Evolutionary conservation across 2,113 vertebrate species (phyloP).

Genomic region (Cryptotis parvus): DNA sequence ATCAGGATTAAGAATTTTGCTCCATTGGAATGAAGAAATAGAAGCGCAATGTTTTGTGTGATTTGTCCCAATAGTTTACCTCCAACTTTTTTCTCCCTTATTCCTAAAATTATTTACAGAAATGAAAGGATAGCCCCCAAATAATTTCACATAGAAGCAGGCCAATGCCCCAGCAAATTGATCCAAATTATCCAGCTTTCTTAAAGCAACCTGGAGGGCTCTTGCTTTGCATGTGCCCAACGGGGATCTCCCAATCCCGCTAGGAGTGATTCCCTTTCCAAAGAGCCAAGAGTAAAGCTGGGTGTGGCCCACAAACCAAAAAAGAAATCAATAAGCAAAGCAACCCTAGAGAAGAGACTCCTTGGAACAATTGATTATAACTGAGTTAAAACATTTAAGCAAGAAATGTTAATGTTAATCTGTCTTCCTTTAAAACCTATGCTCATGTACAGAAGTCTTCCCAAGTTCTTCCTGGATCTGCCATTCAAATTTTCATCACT

Average conservation of each 20-base stretch:
- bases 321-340: not conserved
- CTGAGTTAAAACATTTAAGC: slow-evolving; percentile 6
- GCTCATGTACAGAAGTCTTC: not conserved
- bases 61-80: not conserved
- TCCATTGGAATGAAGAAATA: not conserved
- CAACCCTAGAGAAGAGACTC: not conserved
- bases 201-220: not conserved
- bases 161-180: not conserved
- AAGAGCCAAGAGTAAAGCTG: too few species aligned
- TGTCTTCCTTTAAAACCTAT: not conserved
- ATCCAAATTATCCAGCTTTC: not conserved
- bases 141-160: slow-evolving; percentile 8
- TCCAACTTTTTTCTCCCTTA: not conserved
- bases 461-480: not conserved
- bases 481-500: not conserved
- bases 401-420: not conserved
- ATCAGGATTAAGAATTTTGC: not conserved
- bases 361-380: not conserved
- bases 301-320: too few species aligned
- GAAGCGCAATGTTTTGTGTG: not conserved
- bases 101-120: slow-evolving; percentile 9
- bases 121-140: not conserved
- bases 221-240: too few species aligned
- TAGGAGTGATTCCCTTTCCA: too few species aligned
- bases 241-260: too few species aligned